Percentiles rank a stretch among this genome's conserved stretches.
phyloP scores from a whole-genome alignment of 2,888 invertebrate genomes.

The Imbricaverruca yamaguchii region DNA sequence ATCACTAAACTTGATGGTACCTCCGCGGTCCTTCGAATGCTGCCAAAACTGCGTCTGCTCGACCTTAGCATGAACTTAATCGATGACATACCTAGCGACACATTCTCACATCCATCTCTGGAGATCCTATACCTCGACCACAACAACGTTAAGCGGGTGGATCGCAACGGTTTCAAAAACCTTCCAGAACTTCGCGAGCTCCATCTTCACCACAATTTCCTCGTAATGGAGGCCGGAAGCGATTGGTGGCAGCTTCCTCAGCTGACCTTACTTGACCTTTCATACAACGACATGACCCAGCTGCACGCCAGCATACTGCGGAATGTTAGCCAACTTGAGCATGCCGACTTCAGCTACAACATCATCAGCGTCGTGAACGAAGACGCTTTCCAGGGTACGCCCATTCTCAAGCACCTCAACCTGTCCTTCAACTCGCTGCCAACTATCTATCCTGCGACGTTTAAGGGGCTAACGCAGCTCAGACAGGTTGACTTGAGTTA shows the following conservation, averaged over 20 bases:
- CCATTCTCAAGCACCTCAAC: slow-evolving; percentile 62
- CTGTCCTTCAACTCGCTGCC: slow-evolving; percentile 65
- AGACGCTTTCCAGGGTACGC: slow-evolving; percentile 60
- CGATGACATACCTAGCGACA: slow-evolving; percentile 25
- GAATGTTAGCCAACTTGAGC: slow-evolving; percentile 33
- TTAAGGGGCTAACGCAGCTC: slow-evolving; percentile 55
- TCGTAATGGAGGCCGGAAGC: slow-evolving; percentile 25
- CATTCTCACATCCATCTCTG: slow-evolving; percentile 29
- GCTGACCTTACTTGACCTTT: slow-evolving; percentile 31
- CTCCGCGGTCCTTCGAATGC: slow-evolving; percentile 25
- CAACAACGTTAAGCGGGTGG: slow-evolving; percentile 33
- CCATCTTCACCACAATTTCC: slow-evolving; percentile 42
- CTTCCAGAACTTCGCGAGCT: slow-evolving; percentile 65
- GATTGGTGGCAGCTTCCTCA: slow-evolving; percentile 31
- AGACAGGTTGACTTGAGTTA: slow-evolving; percentile 66
- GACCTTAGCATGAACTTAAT: slow-evolving; percentile 34
- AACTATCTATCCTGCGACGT: slow-evolving; percentile 52
- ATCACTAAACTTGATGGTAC: slow-evolving; percentile 27
- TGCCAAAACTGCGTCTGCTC: slow-evolving; percentile 29
- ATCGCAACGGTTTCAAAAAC: slow-evolving; percentile 40
- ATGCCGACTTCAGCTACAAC: slow-evolving; percentile 62
- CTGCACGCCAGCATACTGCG: slow-evolving; percentile 33
- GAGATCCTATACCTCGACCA: slow-evolving; percentile 31
- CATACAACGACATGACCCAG: slow-evolving; percentile 35
- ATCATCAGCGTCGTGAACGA: slow-evolving; percentile 61